phyloP scores from a whole-genome alignment of 1,140 invertebrate species.

The Ylistrum balloti region DNA sequence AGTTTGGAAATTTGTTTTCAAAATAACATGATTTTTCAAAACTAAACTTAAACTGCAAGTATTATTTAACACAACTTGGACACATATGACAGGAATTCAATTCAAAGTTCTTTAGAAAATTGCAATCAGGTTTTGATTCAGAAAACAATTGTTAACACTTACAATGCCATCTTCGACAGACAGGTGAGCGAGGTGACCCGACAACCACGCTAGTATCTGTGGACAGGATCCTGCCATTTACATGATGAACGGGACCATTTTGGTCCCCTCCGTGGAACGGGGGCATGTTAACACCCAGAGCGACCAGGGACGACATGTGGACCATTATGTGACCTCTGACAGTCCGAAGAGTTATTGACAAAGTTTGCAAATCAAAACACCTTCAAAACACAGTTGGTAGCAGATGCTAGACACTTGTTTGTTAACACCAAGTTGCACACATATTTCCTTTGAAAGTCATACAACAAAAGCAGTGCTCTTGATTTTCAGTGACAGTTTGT shows the following conservation, averaged over 20 bases:
- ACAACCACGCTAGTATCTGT: not conserved
- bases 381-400: not conserved
- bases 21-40: too few species aligned
- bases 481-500: too few species aligned
- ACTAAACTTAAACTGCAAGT: too few species aligned
- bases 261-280: slow-evolving; percentile 5
- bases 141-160: not conserved
- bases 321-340: not conserved
- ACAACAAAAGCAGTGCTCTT: too few species aligned
- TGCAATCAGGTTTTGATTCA: too few species aligned
- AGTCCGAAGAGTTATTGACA: not conserved
- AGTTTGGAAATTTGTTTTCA: too few species aligned
- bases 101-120: too few species aligned
- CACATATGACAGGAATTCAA: too few species aligned
- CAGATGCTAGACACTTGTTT: not conserved
- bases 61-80: too few species aligned
- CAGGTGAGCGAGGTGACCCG: not conserved
- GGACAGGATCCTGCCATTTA: not conserved
- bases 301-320: slow-evolving; percentile 30
- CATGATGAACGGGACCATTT: not conserved
- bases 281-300: not conserved
- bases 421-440: too few species aligned
- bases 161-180: not conserved
- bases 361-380: not conserved
- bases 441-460: too few species aligned